A percentile compares a stretch with the other conserved stretches of the same genome.
phyloP scores from a whole-genome alignment of 2,797 vertebrate species.

The Cetoscarus ocellatus region DNA sequence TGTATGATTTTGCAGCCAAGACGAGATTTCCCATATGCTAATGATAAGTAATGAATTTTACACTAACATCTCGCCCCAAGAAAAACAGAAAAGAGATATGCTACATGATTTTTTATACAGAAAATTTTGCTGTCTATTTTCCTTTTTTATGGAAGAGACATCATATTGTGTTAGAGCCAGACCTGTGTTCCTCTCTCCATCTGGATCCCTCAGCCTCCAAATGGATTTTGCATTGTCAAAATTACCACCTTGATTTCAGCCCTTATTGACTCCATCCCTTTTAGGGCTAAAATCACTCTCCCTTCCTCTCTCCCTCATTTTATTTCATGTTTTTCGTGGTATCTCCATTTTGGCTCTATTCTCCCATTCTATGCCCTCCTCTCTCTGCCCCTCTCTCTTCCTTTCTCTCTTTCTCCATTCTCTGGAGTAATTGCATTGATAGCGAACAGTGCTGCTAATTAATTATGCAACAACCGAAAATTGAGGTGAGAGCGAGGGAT shows the following conservation, averaged over 20 bases:
- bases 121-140: conserved; percentile 31
- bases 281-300: conserved; percentile 63
- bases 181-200: conserved; percentile 48
- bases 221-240: conserved; percentile 72
- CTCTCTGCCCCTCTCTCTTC: conserved; percentile 24
- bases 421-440: conserved; percentile 86
- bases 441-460: conserved; percentile 85
- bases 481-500: conserved; percentile 85
- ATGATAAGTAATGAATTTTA: conserved; percentile 33
- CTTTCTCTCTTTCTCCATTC: conserved; percentile 67
- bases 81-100: background rate
- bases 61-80: background rate
- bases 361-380: conserved; percentile 49
- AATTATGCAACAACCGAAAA: conserved; percentile 88
- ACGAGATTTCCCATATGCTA: conserved; percentile 33
- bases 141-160: conserved; percentile 4
- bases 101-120: conserved; percentile 22
- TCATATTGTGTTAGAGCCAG: conserved; percentile 34
- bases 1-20: conserved; percentile 39
- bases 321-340: conserved; percentile 60
- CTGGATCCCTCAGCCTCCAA: conserved; percentile 58
- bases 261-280: conserved; percentile 66
- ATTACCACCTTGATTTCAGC: conserved; percentile 67
- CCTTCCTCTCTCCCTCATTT: conserved; percentile 43
- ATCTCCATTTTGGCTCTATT: conserved; percentile 73